Base-by-base conservation (phyloP, 2,888 invertebrate species). In the Globia sparganii region DNA sequence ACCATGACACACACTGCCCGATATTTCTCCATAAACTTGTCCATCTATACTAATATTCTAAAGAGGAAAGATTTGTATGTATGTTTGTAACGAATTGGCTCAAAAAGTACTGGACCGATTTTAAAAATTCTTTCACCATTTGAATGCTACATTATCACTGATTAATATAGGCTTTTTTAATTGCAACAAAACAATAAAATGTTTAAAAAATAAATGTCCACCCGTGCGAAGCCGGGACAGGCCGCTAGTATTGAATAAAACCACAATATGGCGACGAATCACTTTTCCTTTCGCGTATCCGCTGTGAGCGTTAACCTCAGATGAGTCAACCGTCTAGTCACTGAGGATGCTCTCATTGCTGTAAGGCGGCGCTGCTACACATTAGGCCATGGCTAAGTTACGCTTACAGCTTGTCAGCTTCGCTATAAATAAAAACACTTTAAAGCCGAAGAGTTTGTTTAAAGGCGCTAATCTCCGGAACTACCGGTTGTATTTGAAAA, bases 291-390 rank as follows among this genome's bases (percentile, higher is more conserved):
- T 78, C 76, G 59, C 28, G 40, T 75, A 62, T 40, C 67, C 72
- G 61, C 15, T 34, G 58, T 77, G 78, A 77, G 69, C 81, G 71
- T 80, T 86, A 71, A 82, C 83, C 81, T 80, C 67, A 61, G 58
- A 80, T 87, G 89, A 89, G 72, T 88, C 89, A 88, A 9, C 77
- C 67, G 86, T 78, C 78, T 83, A 89, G 83, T 62, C 80, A 53
- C 34, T 37, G 21, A 72, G 73, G 80, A 81, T 81, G 79, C 84
- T 80, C 78, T 86, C 82, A 81, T 86, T 81, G 46, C 25, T 31
- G 25, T 28, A 46, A 25, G 53, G 53, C 21, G 18, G 31, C 18
- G 9, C 5, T 67, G 25, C 46, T 31, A 9, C 49, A 67, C 18
- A 67, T 15, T 31, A 31, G 1, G 4, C 49, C 49, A 34, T 2